A percentile compares a stretch with the other conserved stretches of the same genome.
Evolutionary conservation across 2,888 invertebrate species (phyloP).

Genomic region (Clusia tigrina): DNA sequence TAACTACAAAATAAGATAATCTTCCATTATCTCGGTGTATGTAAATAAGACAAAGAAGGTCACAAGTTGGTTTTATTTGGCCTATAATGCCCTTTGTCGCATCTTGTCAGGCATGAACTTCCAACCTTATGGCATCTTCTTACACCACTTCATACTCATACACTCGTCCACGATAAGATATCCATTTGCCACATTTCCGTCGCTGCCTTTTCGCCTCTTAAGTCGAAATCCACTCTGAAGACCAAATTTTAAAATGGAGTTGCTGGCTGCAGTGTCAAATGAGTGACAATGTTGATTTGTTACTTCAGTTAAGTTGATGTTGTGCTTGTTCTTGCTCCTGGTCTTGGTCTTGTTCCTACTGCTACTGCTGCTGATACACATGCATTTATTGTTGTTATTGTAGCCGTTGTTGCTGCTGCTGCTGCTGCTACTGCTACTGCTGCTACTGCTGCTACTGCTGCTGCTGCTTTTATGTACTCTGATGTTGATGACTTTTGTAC

Average conservation of each 20-base stretch:
- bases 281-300: constrained; percentile 19
- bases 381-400: constrained; percentile 13
- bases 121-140: too few relatives aligned
- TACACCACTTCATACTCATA: too few relatives aligned
- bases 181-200: too few relatives aligned
- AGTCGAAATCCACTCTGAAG: too few relatives aligned
- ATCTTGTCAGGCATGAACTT: too few relatives aligned
- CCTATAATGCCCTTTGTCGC: too few relatives aligned
- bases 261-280: constrained; percentile 18
- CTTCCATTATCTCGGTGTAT: too few relatives aligned
- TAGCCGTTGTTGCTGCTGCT: constrained; percentile 1
- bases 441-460: constrained; percentile 1
- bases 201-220: too few relatives aligned
- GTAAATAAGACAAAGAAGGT: too few relatives aligned
- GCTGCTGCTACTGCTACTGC: neutral
- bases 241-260: constrained; percentile 20
- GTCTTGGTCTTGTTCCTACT: neutral
- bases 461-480: constrained; percentile 9
- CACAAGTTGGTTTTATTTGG: too few relatives aligned
- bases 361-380: neutral
- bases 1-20: too few relatives aligned
- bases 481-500: constrained; percentile 8
- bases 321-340: constrained; percentile 8
- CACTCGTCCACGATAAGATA: too few relatives aligned
- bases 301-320: neutral